Evolutionary conservation across 2,888 invertebrate genomes (phyloP), one percentile per base, ranked within the genome.

Genomic region (Augochlorella aurata): DNA sequence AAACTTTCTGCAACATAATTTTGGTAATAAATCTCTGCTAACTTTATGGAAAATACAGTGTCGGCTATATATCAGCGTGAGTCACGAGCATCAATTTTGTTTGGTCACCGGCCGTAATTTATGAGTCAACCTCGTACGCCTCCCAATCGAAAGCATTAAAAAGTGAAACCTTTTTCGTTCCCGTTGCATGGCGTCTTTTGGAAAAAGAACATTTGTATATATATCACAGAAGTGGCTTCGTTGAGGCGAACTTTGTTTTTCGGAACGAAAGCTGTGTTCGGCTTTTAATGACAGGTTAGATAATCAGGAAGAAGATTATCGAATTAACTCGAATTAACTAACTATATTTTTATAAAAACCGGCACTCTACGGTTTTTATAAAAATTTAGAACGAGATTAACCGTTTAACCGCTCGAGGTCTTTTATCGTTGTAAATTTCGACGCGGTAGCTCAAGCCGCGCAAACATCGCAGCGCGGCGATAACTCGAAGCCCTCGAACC

Each of bases 11-110:
- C 18, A 9, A 61, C 14, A 61, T 29, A 29, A 61, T 61, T 61
- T 61, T 1, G 61, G 18, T 16, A 16, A 29, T 61, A 61, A 61
- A 61, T 61, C 61, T 29, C 61, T 2, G 18, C 29, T 16, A 61
- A 61, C 61, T 61, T 61, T 61, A 61, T 61, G 61, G 61, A 61
- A 61, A 61, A 61, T 7, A 61, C 18, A 14, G 61, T 29, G 61
- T 29, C 61, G 29, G 61, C 61, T 61, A 29, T 61, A 29, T 61
- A 29, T 61, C 29, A 24, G 2, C 18, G 3, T 18, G 29, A 29
- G 61, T 61, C 61, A 29, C 29, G 0, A 7, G 8, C 29, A 61
- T 18, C 61, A 61, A 61, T 29, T 18, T 18, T 18, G 18, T 29
- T 61, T 29, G 61, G 61, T 61, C 61, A 61, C 24, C 18, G 61